Base-by-base conservation (phyloP, 1,140 invertebrate species). In the Pentalonia nigronervosa region DNA sequence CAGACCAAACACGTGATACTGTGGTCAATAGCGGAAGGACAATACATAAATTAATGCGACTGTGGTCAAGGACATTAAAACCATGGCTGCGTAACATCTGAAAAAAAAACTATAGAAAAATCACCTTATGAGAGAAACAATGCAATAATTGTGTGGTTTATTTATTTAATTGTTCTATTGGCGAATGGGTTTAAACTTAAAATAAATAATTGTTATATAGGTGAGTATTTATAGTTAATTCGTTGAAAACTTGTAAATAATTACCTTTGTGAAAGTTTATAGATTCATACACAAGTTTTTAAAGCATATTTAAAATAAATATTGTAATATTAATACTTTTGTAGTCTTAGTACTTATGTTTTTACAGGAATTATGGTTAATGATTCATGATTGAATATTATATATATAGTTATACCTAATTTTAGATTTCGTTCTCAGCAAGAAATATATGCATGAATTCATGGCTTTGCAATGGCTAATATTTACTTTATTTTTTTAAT, bases 11-110 rank as follows among this genome's bases (percentile, higher is more conserved):
- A 93, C 91, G 91, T 93, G 34, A 41, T 50, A 36, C 47, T 86
- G 91, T 86, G 91, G 91, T 93, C 50, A 93, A 86, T 56, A 83
- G 17, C 76, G 91, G 48, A 93, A 93, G 91, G 91, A 93, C 91
- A 93, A 48, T 60, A 36, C 23, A 92, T 30, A 92, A 92, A 84
- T 83, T 84, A 92, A 84, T 92, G 45, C 53, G 47, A 84, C 67
- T 84, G 81, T 84, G 81, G 47, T 36, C 91, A 93, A 93, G 91
- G 91, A 53, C 50, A 86, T 9, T 2, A n/a, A 41, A 93, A 93
- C 34, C 67, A 41, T 56, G 76, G 41, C 48, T 53, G 47, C 48
- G 76, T 45, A 36, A 91, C 67, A 47, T 48, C 30, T n/a, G 11
- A 53, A 86, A 91, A 67, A n/a, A 50, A 0, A 23, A n/a, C 76